Evolutionary conservation across 2,797 vertebrate species (phyloP).

Genomic region (Platalea minor): DNA sequence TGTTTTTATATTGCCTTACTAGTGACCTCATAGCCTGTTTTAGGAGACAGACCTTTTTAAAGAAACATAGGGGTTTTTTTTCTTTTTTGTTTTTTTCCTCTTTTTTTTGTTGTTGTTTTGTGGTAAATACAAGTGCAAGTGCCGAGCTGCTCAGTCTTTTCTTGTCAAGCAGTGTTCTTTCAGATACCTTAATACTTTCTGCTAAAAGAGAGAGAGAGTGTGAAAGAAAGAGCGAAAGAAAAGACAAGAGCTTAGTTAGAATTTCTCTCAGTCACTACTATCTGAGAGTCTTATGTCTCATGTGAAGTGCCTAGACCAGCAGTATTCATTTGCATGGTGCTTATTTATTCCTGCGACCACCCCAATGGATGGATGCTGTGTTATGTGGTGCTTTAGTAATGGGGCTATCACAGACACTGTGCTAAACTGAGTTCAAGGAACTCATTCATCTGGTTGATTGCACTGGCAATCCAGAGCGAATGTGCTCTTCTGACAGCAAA

Average conservation of each 20-base stretch:
- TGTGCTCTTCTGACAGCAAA: constrained; percentile 5
- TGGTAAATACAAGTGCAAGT: neutral
- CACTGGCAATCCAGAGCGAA: neutral
- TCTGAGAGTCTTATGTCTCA: neutral
- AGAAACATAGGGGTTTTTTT: neutral
- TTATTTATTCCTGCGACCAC: neutral
- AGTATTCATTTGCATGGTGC: neutral
- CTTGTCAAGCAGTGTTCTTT: neutral
- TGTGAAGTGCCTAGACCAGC: neutral
- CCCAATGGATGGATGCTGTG: neutral
- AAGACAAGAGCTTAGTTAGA: neutral
- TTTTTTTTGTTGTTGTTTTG: neutral
- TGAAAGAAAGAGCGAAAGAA: neutral
- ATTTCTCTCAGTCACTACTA: neutral
- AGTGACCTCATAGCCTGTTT: neutral
- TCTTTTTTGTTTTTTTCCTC: too few species aligned
- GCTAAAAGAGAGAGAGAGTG: neutral
- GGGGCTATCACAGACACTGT: neutral
- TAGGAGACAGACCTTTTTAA: neutral
- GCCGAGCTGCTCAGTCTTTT: neutral
- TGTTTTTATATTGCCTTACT: neutral
- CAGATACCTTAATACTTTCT: neutral
- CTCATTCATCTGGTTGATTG: constrained; percentile 39
- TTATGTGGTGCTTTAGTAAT: neutral
- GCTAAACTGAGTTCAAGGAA: constrained; percentile 37